phyloP scores from a whole-genome alignment of 2,797 vertebrate genomes.

The Selene dorsalis region DNA sequence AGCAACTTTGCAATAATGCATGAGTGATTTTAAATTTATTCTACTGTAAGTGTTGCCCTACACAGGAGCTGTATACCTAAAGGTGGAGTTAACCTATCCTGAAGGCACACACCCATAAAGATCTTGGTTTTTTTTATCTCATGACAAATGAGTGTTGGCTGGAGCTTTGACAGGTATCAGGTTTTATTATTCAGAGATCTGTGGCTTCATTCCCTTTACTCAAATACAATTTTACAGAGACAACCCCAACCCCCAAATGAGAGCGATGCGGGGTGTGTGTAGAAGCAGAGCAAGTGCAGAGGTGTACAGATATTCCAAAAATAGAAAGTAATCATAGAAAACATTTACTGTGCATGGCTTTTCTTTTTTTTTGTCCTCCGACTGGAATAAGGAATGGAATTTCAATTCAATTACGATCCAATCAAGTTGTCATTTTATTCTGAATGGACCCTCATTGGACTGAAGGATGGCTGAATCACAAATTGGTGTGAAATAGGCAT shows the following conservation, averaged over 20 bases:
- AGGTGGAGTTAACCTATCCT: neutral
- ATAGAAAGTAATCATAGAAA: slow-evolving; percentile 23
- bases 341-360: slow-evolving; percentile 5
- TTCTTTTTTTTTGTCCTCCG: slow-evolving; percentile 11
- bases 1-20: neutral
- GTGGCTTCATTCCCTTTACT: neutral
- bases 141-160: neutral
- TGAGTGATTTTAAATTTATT: neutral
- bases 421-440: slow-evolving; percentile 4
- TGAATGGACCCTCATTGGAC: neutral
- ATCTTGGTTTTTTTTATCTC: neutral
- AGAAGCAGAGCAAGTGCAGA: neutral
- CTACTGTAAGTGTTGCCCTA: neutral
- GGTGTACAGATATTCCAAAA: slow-evolving; percentile 15
- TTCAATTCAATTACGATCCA: neutral
- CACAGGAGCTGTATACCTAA: neutral
- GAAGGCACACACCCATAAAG: neutral
- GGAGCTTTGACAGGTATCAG: neutral
- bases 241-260: neutral
- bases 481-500: neutral
- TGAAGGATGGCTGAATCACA: neutral
- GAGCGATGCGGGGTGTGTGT: neutral
- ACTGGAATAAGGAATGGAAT: neutral
- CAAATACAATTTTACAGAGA: neutral
- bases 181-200: neutral